These are phyloP conservation scores for Torymus aiolomorphi DNA, from an alignment of 2,888 invertebrate genomes.

Conservation along the genomic window DNA sequence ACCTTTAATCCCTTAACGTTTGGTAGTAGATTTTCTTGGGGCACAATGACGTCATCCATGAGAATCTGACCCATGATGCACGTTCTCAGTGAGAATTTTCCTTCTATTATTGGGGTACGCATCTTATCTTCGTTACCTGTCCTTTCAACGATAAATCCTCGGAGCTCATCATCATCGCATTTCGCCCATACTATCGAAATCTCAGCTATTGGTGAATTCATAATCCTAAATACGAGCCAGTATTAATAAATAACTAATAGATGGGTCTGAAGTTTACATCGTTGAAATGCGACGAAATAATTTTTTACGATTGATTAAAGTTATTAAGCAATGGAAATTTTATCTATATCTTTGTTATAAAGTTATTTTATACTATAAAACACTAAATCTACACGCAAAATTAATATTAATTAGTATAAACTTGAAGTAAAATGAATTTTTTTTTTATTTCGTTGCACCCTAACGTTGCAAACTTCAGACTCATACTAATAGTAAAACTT, in stretches of 20 bases:
- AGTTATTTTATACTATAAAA: too few species aligned
- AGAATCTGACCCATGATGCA: slow-evolving; percentile 97
- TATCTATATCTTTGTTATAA: too few species aligned
- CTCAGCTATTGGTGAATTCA: slow-evolving; percentile 97
- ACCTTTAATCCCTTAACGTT: slow-evolving; percentile 86
- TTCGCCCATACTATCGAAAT: slow-evolving; percentile 95
- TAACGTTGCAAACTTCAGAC: too few species aligned
- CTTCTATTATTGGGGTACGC: slow-evolving; percentile 93
- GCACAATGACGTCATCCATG: slow-evolving; percentile 95
- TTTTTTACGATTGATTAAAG: too few species aligned
- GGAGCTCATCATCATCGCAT: slow-evolving; percentile 86
- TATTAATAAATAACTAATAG: too few species aligned
- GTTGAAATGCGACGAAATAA: too few species aligned
- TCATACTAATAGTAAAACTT: slow-evolving; percentile 53
- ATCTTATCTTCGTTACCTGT: slow-evolving; percentile 87
- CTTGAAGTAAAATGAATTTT: too few species aligned
- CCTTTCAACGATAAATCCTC: slow-evolving; percentile 95
- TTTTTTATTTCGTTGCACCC: too few species aligned
- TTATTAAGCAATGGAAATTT: too few species aligned
- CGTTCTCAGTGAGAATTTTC: slow-evolving; percentile 96
- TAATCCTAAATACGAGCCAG: slow-evolving; percentile 82
- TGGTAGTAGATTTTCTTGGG: slow-evolving; percentile 94
- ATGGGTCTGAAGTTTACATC: too few species aligned
- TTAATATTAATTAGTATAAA: too few species aligned
- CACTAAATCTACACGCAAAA: too few species aligned